phyloP scores from a whole-genome alignment of 2,113 vertebrate genomes.

The Anguilla japonica region DNA sequence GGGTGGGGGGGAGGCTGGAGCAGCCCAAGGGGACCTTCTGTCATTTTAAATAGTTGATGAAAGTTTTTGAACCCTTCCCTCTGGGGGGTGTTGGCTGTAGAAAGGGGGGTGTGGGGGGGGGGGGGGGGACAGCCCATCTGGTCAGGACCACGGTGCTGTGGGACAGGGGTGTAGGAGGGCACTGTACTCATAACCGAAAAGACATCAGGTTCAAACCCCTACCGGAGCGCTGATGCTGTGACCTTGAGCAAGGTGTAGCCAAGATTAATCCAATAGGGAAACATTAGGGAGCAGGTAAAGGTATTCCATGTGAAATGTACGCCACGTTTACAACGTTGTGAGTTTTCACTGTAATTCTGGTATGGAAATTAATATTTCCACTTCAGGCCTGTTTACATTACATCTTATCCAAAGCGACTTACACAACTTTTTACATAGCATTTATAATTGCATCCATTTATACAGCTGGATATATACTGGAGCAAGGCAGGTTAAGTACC shows the following conservation, averaged over 20 bases:
- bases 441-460: no score
- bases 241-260: not conserved
- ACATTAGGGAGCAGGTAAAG: not conserved
- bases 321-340: not conserved
- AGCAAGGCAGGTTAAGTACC: no score
- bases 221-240: not conserved
- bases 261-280: not conserved
- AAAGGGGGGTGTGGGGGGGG: not conserved
- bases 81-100: not conserved
- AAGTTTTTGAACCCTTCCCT: conserved; percentile 11
- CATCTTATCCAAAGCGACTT: no score
- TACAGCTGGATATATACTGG: no score
- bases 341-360: not conserved
- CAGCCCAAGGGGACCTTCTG: conserved; percentile 29
- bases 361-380: not conserved
- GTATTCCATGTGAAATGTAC: not conserved
- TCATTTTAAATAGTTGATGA: conserved; percentile 34
- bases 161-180: not conserved
- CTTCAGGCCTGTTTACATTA: no score
- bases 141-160: conserved; percentile 7
- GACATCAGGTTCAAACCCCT: not conserved
- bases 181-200: not conserved
- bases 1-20: not conserved
- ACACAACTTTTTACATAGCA: no score
- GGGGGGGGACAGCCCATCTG: conserved; percentile 36